Percentiles rank a stretch among this genome's conserved stretches.
These are phyloP conservation scores for Ophioninae sp. DNA, from an alignment of 2,888 invertebrate species.

Conservation along the genomic window DNA sequence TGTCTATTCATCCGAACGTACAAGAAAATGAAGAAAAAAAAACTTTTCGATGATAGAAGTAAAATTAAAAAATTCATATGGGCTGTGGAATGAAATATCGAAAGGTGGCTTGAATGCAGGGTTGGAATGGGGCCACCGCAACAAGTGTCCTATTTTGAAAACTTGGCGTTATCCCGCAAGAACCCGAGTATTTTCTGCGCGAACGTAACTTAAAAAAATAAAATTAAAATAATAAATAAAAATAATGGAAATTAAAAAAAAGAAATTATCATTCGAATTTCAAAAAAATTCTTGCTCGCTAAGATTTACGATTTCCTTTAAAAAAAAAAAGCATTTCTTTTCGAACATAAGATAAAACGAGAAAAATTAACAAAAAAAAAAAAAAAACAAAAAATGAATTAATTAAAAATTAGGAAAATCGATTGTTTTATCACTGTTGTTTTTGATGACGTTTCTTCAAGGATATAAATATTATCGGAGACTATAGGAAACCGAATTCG, in stretches of 20 bases:
- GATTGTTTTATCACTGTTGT: neutral
- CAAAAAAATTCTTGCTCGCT: neutral
- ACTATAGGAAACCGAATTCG: neutral
- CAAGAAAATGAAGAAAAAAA: neutral
- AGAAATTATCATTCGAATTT: neutral
- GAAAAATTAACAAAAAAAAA: no score
- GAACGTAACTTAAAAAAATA: neutral
- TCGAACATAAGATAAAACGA: no score
- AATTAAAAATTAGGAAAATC: neutral
- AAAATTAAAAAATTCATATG: neutral
- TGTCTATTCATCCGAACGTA: neutral
- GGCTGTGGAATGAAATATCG: conserved; percentile 8
- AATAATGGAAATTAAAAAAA: neutral
- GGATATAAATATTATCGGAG: neutral
- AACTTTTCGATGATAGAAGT: neutral
- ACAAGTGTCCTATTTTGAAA: conserved; percentile 63
- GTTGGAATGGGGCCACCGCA: conserved; percentile 39
- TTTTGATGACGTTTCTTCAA: neutral
- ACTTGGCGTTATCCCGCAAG: conserved; percentile 3
- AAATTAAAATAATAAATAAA: neutral
- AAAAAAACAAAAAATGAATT: neutral
- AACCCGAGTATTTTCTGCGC: neutral
- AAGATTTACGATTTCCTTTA: neutral
- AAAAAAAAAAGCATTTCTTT: neutral
- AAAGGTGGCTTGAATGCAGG: conserved; percentile 5